Evolutionary conservation across 2,797 vertebrate species (phyloP).

Genomic region (Melanotaenia boesemani): DNA sequence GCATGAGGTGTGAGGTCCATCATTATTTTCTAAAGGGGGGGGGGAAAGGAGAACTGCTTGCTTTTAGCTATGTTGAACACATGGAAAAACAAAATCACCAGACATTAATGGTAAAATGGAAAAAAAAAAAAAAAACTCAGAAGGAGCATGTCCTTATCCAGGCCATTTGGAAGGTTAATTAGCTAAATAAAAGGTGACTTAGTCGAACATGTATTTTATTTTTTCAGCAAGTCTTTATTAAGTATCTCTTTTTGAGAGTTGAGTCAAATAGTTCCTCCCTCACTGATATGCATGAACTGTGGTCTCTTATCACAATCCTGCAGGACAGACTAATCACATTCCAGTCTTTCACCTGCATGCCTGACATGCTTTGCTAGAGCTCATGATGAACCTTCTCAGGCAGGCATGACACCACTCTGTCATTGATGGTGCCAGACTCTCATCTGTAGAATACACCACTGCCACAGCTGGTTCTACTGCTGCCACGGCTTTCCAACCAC

Average conservation of each 20-base stretch:
- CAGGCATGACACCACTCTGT: slow-evolving; percentile 80
- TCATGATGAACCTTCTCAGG: slow-evolving; percentile 78
- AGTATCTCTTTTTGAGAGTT: slow-evolving; percentile 65
- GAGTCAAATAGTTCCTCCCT: slow-evolving; percentile 60
- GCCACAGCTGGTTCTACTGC: slow-evolving; percentile 34
- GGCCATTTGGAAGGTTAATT: slow-evolving; percentile 47
- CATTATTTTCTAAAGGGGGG: slow-evolving; percentile 67
- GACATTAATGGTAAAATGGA: slow-evolving; percentile 21
- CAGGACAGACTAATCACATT: slow-evolving; percentile 86
- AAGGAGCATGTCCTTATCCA: neutral
- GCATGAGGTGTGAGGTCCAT: slow-evolving; percentile 80
- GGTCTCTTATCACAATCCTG: slow-evolving; percentile 83
- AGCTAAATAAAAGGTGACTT: slow-evolving; percentile 37
- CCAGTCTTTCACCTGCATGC: slow-evolving; percentile 84
- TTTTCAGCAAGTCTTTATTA: slow-evolving; percentile 64
- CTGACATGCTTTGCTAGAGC: slow-evolving; percentile 82
- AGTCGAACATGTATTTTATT: slow-evolving; percentile 28
- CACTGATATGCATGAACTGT: slow-evolving; percentile 79
- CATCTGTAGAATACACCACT: slow-evolving; percentile 47
- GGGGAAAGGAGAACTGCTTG: slow-evolving; percentile 56
- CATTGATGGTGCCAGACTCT: slow-evolving; percentile 67
- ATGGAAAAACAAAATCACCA: slow-evolving; percentile 13
- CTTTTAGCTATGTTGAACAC: slow-evolving; percentile 38
- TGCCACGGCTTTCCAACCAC: neutral
- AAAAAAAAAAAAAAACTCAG: neutral